phyloP scores from a whole-genome alignment of 2,888 invertebrate genomes.

The Pyrrhosoma nymphula region DNA sequence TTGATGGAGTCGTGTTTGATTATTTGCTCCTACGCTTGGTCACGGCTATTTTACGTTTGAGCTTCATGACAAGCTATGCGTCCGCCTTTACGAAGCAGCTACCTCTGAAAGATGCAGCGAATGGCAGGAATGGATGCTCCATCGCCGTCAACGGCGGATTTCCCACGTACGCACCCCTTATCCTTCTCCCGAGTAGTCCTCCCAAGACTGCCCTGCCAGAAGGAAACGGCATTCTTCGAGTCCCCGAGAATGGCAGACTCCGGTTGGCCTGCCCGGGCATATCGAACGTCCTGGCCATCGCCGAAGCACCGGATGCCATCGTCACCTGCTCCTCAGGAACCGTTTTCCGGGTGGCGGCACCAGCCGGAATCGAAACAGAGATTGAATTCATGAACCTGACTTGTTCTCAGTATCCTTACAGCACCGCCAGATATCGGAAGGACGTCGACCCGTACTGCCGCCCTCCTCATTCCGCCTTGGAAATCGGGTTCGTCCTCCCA shows the following conservation, averaged over 20 bases:
- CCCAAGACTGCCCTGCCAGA: slow-evolving; percentile 38
- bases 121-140: slow-evolving; percentile 62
- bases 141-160: slow-evolving; percentile 68
- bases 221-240: not conserved
- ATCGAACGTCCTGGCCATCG: not conserved
- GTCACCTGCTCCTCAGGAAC: slow-evolving; percentile 73
- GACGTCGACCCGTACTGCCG: slow-evolving; percentile 76
- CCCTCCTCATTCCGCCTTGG: slow-evolving; percentile 78
- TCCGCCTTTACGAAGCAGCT: not conserved
- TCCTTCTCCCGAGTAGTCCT: slow-evolving; percentile 68
- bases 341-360: slow-evolving; percentile 71
- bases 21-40: not conserved
- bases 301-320: not conserved
- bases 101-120: not conserved
- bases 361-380: slow-evolving; percentile 68
- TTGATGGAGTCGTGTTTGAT: not conserved
- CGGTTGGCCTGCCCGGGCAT: not conserved
- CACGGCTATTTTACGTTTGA: not conserved
- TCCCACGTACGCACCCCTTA: slow-evolving; percentile 69
- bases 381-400: slow-evolving; percentile 77
- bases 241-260: not conserved
- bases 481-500: slow-evolving; percentile 80
- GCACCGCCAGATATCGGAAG: slow-evolving; percentile 77
- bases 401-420: slow-evolving; percentile 77
- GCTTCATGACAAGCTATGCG: not conserved